Evolutionary conservation across 2,797 vertebrate genomes (phyloP).

Genomic region (Myripristis murdjan): DNA sequence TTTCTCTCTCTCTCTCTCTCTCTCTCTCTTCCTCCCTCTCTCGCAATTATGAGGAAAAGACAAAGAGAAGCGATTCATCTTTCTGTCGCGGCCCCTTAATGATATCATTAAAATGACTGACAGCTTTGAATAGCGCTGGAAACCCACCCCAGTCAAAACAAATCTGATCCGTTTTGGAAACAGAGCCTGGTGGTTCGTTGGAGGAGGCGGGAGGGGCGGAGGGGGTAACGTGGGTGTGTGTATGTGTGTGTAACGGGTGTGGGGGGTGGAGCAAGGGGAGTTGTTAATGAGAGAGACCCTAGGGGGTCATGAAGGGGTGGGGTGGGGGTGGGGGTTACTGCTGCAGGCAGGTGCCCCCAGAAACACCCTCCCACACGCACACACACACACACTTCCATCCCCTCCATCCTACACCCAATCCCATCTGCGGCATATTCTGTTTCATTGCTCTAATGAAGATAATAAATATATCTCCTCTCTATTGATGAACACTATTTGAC

Average conservation of each 20-base stretch:
- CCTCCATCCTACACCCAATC: constrained; percentile 65
- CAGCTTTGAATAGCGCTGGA: constrained; percentile 83
- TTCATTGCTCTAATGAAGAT: constrained; percentile 85
- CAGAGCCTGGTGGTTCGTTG: constrained; percentile 82
- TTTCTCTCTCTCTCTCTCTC: too few relatives aligned
- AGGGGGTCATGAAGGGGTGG: constrained; percentile 68
- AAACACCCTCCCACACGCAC: constrained; percentile 44
- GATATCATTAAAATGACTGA: constrained; percentile 90
- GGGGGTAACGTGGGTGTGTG: constrained; percentile 52
- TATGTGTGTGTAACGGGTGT: constrained; percentile 53
- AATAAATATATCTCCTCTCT: constrained; percentile 81
- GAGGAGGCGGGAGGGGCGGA: constrained; percentile 56
- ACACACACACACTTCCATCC: constrained; percentile 42
- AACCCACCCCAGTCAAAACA: constrained; percentile 86
- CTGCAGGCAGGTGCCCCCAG: constrained; percentile 78
- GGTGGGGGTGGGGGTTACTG: constrained; percentile 51
- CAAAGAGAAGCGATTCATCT: constrained; percentile 88
- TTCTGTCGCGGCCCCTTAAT: constrained; percentile 84
- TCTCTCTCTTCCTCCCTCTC: constrained; percentile 51
- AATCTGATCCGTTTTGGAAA: constrained; percentile 86
- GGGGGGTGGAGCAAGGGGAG: constrained; percentile 12
- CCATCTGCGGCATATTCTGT: constrained; percentile 82
- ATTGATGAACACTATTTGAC: constrained; percentile 83
- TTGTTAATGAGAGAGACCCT: constrained; percentile 72
- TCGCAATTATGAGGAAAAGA: constrained; percentile 86